phyloP scores from a whole-genome alignment of 1,140 invertebrate species.

The Plutomurus gul region DNA sequence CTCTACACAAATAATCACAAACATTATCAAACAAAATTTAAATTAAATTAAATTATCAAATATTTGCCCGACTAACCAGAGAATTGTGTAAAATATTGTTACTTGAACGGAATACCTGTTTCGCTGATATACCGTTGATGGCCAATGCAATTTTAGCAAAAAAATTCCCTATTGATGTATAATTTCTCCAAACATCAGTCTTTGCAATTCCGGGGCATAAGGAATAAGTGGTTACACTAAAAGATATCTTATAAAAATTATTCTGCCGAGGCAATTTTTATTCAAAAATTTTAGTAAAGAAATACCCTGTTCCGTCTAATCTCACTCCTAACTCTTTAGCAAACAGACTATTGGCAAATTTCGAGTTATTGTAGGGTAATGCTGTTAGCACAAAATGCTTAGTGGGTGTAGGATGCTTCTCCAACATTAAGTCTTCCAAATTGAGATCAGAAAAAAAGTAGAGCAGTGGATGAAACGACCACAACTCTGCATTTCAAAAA shows the following conservation, averaged over 20 bases:
- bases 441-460: slow-evolving; percentile 66
- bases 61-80: no score
- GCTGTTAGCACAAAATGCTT: background rate
- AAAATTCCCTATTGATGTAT: slow-evolving; percentile 22
- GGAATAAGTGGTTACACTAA: slow-evolving; percentile 30
- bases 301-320: slow-evolving; percentile 51
- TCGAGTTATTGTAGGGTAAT: slow-evolving; percentile 58
- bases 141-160: slow-evolving; percentile 16
- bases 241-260: no score
- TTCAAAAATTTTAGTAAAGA: background rate
- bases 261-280: background rate
- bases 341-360: slow-evolving; percentile 57
- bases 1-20: slow-evolving; percentile 53
- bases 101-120: slow-evolving; percentile 41
- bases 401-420: background rate
- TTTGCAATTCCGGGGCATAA: slow-evolving; percentile 59
- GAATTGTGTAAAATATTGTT: background rate
- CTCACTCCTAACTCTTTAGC: slow-evolving; percentile 55
- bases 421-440: background rate
- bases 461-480: background rate
- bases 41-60: no score
- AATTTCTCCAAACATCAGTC: slow-evolving; percentile 60
- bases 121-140: slow-evolving; percentile 35
- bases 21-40: background rate
- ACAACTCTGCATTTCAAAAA: no score